Base-by-base conservation (phyloP, 2,113 vertebrate species). In the Odontophorus gujanensis region DNA sequence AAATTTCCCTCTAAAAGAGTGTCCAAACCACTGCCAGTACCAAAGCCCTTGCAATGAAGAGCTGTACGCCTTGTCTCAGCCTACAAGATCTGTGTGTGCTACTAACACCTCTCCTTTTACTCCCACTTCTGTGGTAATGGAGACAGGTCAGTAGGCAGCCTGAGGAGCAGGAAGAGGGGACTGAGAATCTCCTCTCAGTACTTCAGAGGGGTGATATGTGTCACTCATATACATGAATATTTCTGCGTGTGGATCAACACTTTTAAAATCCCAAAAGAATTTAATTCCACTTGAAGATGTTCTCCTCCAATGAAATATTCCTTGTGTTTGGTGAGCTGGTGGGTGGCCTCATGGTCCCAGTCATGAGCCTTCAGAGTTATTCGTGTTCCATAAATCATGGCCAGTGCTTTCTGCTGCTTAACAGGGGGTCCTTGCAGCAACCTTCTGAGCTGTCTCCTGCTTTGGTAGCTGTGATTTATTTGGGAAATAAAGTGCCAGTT, bases 381-480 rank as follows among this genome's bases (percentile, higher is more conserved):
- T 84, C 8, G 6, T 5, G 2, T n/a, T 66, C 13, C 8, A 80
- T 85, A 91, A 73, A 77, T 50, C 18, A 47, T 8, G 7, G 32
- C 25, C 25, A 30, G 7, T 1, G 7, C 16, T 66, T 91, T 94
- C 71, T 92, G 38, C 43, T 80, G 81, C 85, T 79, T 93, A 91
- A 78, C n/a, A 88, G 61, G 83, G 34, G 45, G 40, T 65, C 5
- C 92, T 91, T 77, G 80, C 66, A 73, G 63, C 47, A 78, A n/a
- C 51, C 7, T 26, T 85, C 40, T 82, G 80, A 90, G 59, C 57
- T 87, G 36, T 50, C 66, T 75, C 20, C 63, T 91, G 55, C 63
- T 90, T 90, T 16, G 3, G 42, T 45, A 77, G 47, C 50, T 77
- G 58, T 80, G 62, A 96, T 90, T 91, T 93, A 73, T 92, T 74